Conservation (phyloP, 2,113 vertebrate genomes). For the Isurus oxyrinchus region DNA sequence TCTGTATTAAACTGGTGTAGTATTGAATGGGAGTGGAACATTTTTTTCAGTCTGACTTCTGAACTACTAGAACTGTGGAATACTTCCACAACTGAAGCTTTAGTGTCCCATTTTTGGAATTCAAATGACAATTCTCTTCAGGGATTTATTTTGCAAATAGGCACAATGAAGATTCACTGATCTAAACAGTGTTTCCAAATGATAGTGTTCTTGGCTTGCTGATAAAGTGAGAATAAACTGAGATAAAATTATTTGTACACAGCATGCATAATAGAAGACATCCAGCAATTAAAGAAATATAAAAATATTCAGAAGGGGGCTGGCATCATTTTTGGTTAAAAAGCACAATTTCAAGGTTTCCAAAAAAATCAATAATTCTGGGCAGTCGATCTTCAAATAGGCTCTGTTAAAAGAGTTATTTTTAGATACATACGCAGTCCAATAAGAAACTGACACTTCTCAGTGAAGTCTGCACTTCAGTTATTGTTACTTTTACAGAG, state of each 20-base stretch:
- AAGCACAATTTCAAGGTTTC: background rate
- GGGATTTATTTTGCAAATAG: background rate
- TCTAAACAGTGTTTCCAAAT: background rate
- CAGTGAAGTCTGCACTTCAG: background rate
- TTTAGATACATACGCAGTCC: background rate
- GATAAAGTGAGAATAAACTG: background rate
- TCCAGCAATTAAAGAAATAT: too few species aligned
- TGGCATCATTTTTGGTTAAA: background rate
- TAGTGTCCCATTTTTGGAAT: background rate
- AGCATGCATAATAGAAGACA: background rate
- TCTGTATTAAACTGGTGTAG: background rate
- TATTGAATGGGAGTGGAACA: background rate
- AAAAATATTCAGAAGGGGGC: background rate
- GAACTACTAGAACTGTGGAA: background rate
- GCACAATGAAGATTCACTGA: background rate
- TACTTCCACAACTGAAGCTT: background rate
- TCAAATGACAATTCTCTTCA: background rate
- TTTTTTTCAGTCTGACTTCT: background rate
- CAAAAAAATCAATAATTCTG: background rate
- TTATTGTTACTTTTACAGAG: background rate
- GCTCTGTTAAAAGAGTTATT: background rate
- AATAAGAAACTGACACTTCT: background rate
- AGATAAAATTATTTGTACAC: background rate
- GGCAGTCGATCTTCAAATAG: background rate
- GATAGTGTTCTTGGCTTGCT: too few species aligned